A percentile compares a stretch with the other conserved stretches of the same genome.
phyloP scores from a whole-genome alignment of 2,888 invertebrate genomes.

The Scaeva pyrastri region DNA sequence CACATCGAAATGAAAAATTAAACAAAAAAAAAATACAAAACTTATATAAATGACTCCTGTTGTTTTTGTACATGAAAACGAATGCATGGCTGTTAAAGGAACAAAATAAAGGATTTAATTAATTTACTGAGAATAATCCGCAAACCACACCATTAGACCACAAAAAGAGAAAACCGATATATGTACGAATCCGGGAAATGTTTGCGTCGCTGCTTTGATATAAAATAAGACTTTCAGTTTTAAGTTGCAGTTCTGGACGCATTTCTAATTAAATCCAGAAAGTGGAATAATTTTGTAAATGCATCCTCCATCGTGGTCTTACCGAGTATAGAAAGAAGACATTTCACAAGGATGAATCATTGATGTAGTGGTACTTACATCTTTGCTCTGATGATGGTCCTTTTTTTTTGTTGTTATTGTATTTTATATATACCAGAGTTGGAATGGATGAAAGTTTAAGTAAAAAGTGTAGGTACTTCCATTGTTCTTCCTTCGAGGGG shows the following conservation, averaged over 20 bases:
- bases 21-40: neutral
- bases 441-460: too few relatives aligned
- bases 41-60: conserved; percentile 42
- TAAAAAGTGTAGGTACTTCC: too few relatives aligned
- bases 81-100: neutral
- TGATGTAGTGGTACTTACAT: neutral
- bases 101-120: conserved; percentile 45
- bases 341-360: conserved; percentile 16
- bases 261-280: conserved; percentile 42
- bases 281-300: conserved; percentile 39
- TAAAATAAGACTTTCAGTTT: conserved; percentile 9
- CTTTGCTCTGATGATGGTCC: too few relatives aligned
- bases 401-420: neutral
- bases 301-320: conserved; percentile 2
- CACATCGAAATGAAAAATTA: too few relatives aligned
- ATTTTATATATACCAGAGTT: too few relatives aligned
- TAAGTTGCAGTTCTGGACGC: neutral
- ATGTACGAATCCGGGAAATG: neutral
- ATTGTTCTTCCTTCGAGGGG: neutral
- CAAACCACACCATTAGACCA: neutral
- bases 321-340: too few relatives aligned
- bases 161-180: too few relatives aligned
- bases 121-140: conserved; percentile 36
- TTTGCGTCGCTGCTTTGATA: conserved; percentile 1
- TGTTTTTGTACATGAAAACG: neutral